Conservation (phyloP, 2,113 vertebrate genomes). For the Corythoichthys haematopterus region DNA sequence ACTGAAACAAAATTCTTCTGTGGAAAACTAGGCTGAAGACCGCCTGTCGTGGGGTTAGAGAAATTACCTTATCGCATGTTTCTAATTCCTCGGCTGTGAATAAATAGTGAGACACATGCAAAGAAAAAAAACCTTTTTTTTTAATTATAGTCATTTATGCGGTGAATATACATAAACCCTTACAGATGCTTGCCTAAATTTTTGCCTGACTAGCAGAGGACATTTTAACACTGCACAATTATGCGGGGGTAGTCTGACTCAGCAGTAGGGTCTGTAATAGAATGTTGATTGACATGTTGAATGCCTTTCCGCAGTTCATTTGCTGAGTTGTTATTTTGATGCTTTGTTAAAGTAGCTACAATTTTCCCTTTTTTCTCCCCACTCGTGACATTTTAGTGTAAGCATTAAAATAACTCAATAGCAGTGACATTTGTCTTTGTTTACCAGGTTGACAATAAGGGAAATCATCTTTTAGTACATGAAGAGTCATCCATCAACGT, state of each 20-base stretch:
- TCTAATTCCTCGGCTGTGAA: too few relatives aligned
- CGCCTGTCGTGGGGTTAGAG: too few relatives aligned
- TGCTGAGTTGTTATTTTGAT: not conserved
- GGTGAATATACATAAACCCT: not conserved
- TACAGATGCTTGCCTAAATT: not conserved
- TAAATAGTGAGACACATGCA: too few relatives aligned
- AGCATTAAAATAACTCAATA: not conserved
- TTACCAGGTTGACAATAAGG: conserved; percentile 92
- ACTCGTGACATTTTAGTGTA: not conserved
- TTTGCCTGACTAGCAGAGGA: not conserved
- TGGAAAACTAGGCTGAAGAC: too few relatives aligned
- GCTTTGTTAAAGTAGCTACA: not conserved
- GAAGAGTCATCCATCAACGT: conserved; percentile 98
- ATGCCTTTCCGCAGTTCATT: not conserved
- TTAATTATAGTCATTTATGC: not conserved
- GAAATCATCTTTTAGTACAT: conserved; percentile 93
- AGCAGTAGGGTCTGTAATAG: too few relatives aligned
- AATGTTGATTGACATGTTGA: not conserved
- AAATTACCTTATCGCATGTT: too few relatives aligned
- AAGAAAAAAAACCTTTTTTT: not conserved
- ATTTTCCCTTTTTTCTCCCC: not conserved
- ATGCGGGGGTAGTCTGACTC: not conserved
- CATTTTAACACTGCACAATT: not conserved
- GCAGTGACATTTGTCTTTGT: not conserved
- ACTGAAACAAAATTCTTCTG: too few relatives aligned